Evolutionary conservation across 2,797 vertebrate species (phyloP).

Genomic region (Micrastur ruficollis): DNA sequence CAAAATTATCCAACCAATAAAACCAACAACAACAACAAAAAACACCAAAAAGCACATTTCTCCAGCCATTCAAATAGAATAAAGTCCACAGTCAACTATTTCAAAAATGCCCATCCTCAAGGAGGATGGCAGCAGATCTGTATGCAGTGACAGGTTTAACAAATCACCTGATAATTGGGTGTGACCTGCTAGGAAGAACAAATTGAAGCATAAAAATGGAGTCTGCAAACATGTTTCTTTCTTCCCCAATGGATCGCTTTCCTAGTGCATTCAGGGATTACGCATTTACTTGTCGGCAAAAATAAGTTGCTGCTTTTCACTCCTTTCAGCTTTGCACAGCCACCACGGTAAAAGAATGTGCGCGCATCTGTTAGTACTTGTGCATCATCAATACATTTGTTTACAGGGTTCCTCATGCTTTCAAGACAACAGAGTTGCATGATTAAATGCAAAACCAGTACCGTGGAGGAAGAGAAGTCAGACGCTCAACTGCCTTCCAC

Average conservation of each 20-base stretch:
- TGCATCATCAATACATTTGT: not conserved
- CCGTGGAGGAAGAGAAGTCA: not conserved
- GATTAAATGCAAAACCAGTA: not conserved
- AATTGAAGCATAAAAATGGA: conserved; percentile 5
- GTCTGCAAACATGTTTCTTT: conserved; percentile 10
- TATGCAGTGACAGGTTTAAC: conserved; percentile 21
- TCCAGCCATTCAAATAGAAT: not conserved
- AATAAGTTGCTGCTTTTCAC: not conserved
- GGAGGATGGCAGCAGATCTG: not conserved
- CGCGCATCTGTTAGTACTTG: not conserved
- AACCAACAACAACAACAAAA: too few relatives aligned
- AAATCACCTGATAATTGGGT: conserved; percentile 33
- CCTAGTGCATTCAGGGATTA: not conserved
- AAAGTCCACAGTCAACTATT: not conserved
- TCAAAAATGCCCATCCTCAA: not conserved
- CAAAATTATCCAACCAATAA: too few relatives aligned
- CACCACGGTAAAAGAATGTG: not conserved
- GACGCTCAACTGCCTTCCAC: not conserved
- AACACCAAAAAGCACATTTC: not conserved
- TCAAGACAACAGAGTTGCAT: not conserved
- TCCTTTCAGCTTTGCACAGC: not conserved
- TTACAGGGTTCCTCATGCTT: not conserved
- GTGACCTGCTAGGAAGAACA: conserved; percentile 1
- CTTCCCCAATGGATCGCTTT: not conserved
- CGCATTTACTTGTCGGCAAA: not conserved